These are phyloP conservation scores for Eulemur mongoz DNA, from an alignment of 2,797 vertebrate genomes.

Conservation along the genomic window DNA sequence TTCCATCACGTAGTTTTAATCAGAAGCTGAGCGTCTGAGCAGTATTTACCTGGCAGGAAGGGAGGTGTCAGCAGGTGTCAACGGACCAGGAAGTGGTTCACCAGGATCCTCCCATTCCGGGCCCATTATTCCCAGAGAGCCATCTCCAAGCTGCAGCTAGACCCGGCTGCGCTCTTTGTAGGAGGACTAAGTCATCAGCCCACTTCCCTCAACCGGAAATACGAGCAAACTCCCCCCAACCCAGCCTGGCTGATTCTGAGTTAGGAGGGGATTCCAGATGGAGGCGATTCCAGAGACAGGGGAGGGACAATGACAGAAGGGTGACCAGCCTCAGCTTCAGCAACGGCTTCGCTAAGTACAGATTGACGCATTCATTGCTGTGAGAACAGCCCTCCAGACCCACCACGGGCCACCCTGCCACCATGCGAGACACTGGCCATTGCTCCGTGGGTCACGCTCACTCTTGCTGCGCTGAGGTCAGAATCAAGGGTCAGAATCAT, in stretches of 20 bases:
- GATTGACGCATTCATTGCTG: accelerated
- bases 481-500: not conserved
- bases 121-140: accelerated
- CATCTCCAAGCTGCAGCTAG: not conserved
- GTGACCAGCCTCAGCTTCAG: not conserved
- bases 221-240: not conserved
- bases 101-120: not conserved
- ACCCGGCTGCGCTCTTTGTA: not conserved
- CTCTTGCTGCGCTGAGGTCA: not conserved
- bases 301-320: accelerated
- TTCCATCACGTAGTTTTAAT: not conserved
- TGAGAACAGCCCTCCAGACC: not conserved
- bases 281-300: too few species aligned
- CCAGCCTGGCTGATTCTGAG: not conserved
- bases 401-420: not conserved
- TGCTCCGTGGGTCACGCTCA: accelerated
- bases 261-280: not conserved
- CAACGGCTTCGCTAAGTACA: not conserved
- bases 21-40: conserved; percentile 2
- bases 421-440: too few species aligned
- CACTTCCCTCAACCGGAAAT: not conserved
- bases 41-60: conserved; percentile 39
- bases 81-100: not conserved
- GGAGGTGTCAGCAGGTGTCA: not conserved
- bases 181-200: not conserved